Conservation (phyloP, 2,888 invertebrate species). For the Napeogenes sylphis region DNA sequence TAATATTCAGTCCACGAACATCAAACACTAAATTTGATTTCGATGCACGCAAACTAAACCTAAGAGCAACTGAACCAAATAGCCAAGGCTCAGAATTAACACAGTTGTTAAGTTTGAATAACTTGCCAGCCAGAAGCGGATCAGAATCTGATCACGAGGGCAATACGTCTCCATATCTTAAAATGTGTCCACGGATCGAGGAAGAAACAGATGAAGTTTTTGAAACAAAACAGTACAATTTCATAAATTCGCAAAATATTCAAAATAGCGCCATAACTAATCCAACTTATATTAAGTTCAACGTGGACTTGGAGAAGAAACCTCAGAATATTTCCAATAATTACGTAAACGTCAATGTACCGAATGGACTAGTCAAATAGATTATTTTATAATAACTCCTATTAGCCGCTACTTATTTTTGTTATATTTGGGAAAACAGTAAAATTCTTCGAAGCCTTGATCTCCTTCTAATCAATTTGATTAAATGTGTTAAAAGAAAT, state of each 20-base stretch:
- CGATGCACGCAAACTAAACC: conserved; percentile 55
- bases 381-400: conserved; percentile 33
- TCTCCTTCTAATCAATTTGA: conserved; percentile 24
- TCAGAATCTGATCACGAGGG: conserved; percentile 65
- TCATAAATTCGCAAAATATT: conserved; percentile 50
- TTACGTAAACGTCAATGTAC: conserved; percentile 54
- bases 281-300: conserved; percentile 65
- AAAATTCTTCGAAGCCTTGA: conserved; percentile 22
- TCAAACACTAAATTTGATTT: conserved; percentile 73
- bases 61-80: conserved; percentile 46
- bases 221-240: conserved; percentile 52
- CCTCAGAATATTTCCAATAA: conserved; percentile 54
- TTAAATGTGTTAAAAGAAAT: conserved; percentile 23
- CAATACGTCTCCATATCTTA: conserved; percentile 51
- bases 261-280: conserved; percentile 57
- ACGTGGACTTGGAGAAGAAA: conserved; percentile 58
- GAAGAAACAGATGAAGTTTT: conserved; percentile 69
- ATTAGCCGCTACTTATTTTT: conserved; percentile 22
- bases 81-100: conserved; percentile 65
- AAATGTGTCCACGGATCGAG: conserved; percentile 57
- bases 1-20: conserved; percentile 77
- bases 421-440: conserved; percentile 1
- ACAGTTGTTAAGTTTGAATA: conserved; percentile 74
- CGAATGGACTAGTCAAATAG: conserved; percentile 73
- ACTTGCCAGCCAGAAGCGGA: conserved; percentile 56